Base-by-base conservation (phyloP, 2,113 vertebrate species). In the Melanerpes aurifrons region DNA sequence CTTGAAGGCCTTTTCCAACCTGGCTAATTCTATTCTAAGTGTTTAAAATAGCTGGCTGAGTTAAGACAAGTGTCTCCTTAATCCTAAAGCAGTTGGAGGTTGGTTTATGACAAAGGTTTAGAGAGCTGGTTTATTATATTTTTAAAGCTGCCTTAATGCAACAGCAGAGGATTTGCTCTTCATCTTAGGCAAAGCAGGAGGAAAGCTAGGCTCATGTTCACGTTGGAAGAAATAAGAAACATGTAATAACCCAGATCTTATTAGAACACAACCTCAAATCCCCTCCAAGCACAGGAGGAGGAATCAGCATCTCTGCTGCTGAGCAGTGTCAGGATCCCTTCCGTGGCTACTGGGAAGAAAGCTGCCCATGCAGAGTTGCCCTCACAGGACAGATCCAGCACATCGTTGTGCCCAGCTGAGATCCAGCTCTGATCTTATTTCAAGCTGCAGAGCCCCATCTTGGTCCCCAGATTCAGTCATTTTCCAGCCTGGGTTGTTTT, bases 61-160 rank as follows among this genome's bases (percentile, higher is more conserved):
- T 91, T 75, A 91, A 87, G 59, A 79, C 77, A 90, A 93, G 84
- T 45, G 29, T 67, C 89, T 86, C 68, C 83, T 76, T 73, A 87
- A 86, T 63, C 86, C 73, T 29, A 24, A 15, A 90, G 67, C 63
- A 67, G 40, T 84, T 70, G 57, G 78, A 89, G 75, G 43, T 37
- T 91, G 87, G 22, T 96, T 94, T 86, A 82, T 82, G 74, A 92
- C 78, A 75, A 87, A 92, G 84, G 81, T 85, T 93, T 92, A 62
- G 47, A 25, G 8, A 78, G 67, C 37, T 69, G 68, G 63, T 89
- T 87, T 83, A 82, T 86, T 82, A 71, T 25, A 80, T 73, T 82
- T 92, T 87, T 86, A 86, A 86, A 94, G 75, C 63, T 87, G 64
- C 64, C 75, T 91, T 87, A 59, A 82, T 45, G n/a, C 58, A 91